Evolutionary conservation across 37 sponge, comb jelly and placozoan genomes (phyloP).

Genomic region (Haliclona indistincta): DNA sequence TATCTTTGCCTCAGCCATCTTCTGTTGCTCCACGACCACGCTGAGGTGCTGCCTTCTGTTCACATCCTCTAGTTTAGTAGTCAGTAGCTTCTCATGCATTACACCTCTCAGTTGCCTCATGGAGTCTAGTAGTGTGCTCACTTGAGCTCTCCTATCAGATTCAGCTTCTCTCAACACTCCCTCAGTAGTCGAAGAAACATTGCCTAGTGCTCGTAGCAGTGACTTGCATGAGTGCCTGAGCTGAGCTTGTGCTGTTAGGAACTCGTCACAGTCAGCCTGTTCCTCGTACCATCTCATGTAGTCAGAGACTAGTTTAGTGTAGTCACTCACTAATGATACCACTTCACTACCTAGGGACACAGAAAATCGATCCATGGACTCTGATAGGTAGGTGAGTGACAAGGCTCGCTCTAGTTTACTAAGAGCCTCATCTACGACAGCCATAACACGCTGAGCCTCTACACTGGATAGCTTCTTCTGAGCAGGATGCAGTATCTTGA

Average conservation of each 20-base stretch:
- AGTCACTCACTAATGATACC: slow-evolving; percentile 63
- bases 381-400: slow-evolving; percentile 39
- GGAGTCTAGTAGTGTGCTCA: background rate
- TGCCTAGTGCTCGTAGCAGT: slow-evolving; percentile 64
- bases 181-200: slow-evolving; percentile 59
- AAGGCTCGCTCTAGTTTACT: slow-evolving; percentile 55
- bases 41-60: slow-evolving; percentile 55
- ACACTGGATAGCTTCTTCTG: slow-evolving; percentile 90
- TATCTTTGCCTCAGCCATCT: slow-evolving; percentile 54
- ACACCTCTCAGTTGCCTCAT: slow-evolving; percentile 35
- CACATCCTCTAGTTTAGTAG: slow-evolving; percentile 79
- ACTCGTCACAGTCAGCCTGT: background rate
- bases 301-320: slow-evolving; percentile 46
- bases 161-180: slow-evolving; percentile 26
- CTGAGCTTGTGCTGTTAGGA: slow-evolving; percentile 18
- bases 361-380: slow-evolving; percentile 38
- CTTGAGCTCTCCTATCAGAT: slow-evolving; percentile 1
- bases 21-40: slow-evolving; percentile 50
- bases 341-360: slow-evolving; percentile 79
- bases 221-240: slow-evolving; percentile 63
- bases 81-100: slow-evolving; percentile 77
- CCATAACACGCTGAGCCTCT: slow-evolving; percentile 89
- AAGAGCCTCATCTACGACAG: slow-evolving; percentile 76
- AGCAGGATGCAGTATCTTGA: slow-evolving; percentile 79
- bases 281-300: background rate